Evolutionary conservation across 2,797 vertebrate genomes (phyloP), one percentile per base, ranked within the genome.

Genomic region (Characodon lateralis): DNA sequence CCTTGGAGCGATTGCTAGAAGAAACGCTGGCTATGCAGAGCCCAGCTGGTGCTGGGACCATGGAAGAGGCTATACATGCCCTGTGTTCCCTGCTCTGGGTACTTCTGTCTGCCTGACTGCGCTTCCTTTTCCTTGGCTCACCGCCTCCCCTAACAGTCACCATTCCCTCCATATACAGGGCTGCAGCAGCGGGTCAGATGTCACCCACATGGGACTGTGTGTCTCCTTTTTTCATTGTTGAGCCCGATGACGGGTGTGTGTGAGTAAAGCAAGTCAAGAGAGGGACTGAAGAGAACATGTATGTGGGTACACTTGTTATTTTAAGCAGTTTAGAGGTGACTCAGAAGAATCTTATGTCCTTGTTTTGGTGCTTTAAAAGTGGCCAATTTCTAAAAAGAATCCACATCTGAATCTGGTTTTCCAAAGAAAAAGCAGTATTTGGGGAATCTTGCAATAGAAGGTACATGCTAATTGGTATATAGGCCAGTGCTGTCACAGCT

Each of bases 391-490:
- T 81, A 83, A 79, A 78, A 79, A 74, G 82, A 79, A 80, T 69
- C 46, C 87, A 83, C 83, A 90, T 88, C 86, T 90, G 78, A 75
- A 77, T 66, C 46, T 20, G 75, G 73, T 85, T 90, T n/a, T 71
- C 71, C 41, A 78, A 83, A 78, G 88, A 84, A 77, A 79, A 76
- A 73, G 79, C 6, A n/a, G 7, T 77, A 74, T 81, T 73, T 6
- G 51, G 88, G 83, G 89, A 89, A 83, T 85, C 81, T 76, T 74
- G 79, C 48, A 66, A 91, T 93, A 89, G 85, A 83, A 92, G 78
- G 85, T 92, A 92, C 90, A 93, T 91, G 88, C 89, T 94, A 93
- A 93, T 94, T 94, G 91, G 89, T 92, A 91, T 92, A 88, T 84
- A 88, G 89, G 79, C 90, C 89, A 79, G 83, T 51, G 76, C 84